phyloP scores from a whole-genome alignment of 2,797 vertebrate genomes.

The Octomys mimax region DNA sequence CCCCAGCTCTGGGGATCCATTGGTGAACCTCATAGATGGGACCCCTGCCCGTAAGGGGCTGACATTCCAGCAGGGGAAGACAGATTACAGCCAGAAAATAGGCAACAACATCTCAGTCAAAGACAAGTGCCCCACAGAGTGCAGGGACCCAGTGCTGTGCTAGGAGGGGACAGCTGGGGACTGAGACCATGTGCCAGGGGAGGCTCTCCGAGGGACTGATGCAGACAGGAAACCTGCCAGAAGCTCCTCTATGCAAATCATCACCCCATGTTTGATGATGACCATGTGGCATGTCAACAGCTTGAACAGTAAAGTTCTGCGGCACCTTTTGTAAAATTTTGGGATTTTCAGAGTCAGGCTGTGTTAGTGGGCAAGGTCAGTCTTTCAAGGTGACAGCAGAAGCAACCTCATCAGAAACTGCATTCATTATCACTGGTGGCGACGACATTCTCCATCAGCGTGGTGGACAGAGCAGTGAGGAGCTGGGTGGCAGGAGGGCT shows the following conservation, averaged over 20 bases:
- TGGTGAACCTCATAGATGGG: fast-evolving
- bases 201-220: background rate
- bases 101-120: background rate
- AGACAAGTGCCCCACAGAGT: background rate
- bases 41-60: background rate
- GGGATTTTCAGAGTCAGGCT: background rate
- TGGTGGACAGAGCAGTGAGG: background rate
- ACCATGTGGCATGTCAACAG: fast-evolving
- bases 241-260: background rate
- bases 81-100: background rate
- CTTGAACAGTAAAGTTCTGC: background rate
- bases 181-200: fast-evolving
- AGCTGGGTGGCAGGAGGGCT: fast-evolving
- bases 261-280: fast-evolving
- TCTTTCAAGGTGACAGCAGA: background rate
- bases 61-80: background rate
- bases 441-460: background rate
- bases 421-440: background rate
- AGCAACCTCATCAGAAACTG: background rate
- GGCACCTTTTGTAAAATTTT: background rate
- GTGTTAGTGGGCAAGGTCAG: background rate
- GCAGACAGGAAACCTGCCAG: background rate
- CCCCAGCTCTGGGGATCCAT: background rate
- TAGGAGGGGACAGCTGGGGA: background rate
- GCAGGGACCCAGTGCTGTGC: fast-evolving